phyloP scores from a whole-genome alignment of 2,888 invertebrate genomes.

The Lasioglossum vierecki region DNA sequence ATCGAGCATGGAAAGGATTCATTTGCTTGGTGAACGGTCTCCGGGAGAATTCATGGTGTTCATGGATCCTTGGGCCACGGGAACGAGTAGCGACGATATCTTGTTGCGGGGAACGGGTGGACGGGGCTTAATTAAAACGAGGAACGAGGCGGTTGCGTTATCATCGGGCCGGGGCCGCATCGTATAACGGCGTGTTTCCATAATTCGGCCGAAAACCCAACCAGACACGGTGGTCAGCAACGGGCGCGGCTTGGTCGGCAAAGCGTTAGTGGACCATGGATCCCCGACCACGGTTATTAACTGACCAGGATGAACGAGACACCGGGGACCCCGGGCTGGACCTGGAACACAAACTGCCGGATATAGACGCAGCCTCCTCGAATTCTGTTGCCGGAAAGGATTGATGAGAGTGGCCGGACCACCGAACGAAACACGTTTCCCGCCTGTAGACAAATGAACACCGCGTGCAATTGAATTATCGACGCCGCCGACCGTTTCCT shows the following conservation, averaged over 20 bases:
- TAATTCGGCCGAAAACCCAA: conserved; percentile 76
- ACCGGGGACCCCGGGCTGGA: conserved; percentile 76
- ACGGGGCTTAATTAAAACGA: conserved; percentile 82
- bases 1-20: conserved; percentile 43
- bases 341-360: conserved; percentile 58
- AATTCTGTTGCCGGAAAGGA: conserved; percentile 73
- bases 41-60: conserved; percentile 41
- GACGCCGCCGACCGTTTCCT: conserved; percentile 1
- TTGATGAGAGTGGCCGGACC: conserved; percentile 64
- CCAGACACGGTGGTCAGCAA: conserved; percentile 67
- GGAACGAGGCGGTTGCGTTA: conserved; percentile 76
- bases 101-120: conserved; percentile 25
- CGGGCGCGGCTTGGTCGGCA: conserved; percentile 47
- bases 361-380: conserved; percentile 58
- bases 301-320: conserved; percentile 82
- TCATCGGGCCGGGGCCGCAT: conserved; percentile 65
- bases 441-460: conserved; percentile 57
- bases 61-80: conserved; percentile 25
- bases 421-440: conserved; percentile 53
- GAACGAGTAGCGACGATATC: conserved; percentile 53
- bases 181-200: conserved; percentile 81
- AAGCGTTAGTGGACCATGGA: conserved; percentile 58
- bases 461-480: conserved; percentile 64
- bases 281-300: conserved; percentile 79
- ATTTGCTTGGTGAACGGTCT: conserved; percentile 23